A percentile compares a stretch with the other conserved stretches of the same genome.
Conservation (phyloP, 2,113 vertebrate genomes). For the Cepphus grylle region DNA sequence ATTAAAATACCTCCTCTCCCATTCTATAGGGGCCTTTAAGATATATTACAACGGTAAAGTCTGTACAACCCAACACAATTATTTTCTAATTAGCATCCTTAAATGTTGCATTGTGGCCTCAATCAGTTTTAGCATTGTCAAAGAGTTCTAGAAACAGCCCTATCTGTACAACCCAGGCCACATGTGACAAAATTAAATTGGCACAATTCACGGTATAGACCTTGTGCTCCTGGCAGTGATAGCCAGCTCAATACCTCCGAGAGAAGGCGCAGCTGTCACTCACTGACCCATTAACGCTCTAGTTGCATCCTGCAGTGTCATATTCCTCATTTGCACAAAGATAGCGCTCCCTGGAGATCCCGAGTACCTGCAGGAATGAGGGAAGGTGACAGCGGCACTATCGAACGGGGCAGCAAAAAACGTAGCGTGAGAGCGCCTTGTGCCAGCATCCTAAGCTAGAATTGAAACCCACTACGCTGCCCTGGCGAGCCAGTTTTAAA, state of each 20-base stretch:
- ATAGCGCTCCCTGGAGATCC: constrained; percentile 66
- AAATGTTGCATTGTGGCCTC: constrained; percentile 43
- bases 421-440: not conserved
- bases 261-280: constrained; percentile 80
- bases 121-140: constrained; percentile 47
- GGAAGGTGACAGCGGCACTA: constrained; percentile 47
- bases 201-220: constrained; percentile 65
- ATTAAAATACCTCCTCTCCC: constrained; percentile 21
- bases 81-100: constrained; percentile 70
- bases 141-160: constrained; percentile 40
- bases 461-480: not conserved
- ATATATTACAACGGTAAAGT: constrained; percentile 3
- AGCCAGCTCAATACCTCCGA: constrained; percentile 63
- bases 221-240: constrained; percentile 69
- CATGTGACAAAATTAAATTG: constrained; percentile 76
- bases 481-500: not conserved
- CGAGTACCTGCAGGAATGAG: constrained; percentile 71
- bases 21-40: constrained; percentile 38
- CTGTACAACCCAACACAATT: constrained; percentile 2
- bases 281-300: constrained; percentile 76
- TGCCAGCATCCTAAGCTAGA: constrained; percentile 12
- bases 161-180: constrained; percentile 64
- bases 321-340: constrained; percentile 66
- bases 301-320: constrained; percentile 67
- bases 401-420: constrained; percentile 46